Conservation (phyloP, 1,140 invertebrate genomes). For the Adoxophyes honmai region DNA sequence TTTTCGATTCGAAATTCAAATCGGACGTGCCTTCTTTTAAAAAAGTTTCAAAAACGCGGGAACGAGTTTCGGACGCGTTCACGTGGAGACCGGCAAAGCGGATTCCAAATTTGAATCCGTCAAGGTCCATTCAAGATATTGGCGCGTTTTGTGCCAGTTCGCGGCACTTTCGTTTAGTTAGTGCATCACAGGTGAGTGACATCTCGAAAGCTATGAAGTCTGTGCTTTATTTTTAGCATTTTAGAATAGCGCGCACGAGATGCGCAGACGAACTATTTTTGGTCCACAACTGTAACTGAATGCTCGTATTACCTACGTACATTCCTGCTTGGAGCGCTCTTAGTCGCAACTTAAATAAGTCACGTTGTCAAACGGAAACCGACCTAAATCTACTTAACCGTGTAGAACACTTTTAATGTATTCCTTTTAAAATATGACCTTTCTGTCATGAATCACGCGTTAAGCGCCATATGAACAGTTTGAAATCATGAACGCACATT, state of each 20-base stretch:
- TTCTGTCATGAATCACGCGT: neutral
- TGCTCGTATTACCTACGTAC: conserved; percentile 45
- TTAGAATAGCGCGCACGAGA: conserved; percentile 50
- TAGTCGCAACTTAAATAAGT: neutral
- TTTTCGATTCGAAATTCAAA: conserved; percentile 17
- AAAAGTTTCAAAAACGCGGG: conserved; percentile 34
- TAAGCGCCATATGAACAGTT: neutral
- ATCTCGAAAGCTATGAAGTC: conserved; percentile 38
- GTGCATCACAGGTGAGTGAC: conserved; percentile 65
- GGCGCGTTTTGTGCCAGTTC: conserved; percentile 40
- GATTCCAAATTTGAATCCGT: conserved; percentile 56
- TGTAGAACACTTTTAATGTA: neutral
- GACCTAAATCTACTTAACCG: no score
- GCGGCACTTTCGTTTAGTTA: conserved; percentile 35
- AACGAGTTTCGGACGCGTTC: conserved; percentile 44
- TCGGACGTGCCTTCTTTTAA: conserved; percentile 22
- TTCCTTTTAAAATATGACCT: neutral
- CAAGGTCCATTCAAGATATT: conserved; percentile 48
- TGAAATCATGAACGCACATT: conserved; percentile 12
- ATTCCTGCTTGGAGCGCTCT: neutral
- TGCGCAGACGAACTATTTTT: conserved; percentile 65
- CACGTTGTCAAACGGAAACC: neutral
- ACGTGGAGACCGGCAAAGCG: conserved; percentile 49
- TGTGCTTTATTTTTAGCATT: conserved; percentile 68
- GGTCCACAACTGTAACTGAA: conserved; percentile 42